These are phyloP conservation scores for Arizona elegans DNA, from an alignment of 2,113 vertebrate species.

Conservation along the genomic window DNA sequence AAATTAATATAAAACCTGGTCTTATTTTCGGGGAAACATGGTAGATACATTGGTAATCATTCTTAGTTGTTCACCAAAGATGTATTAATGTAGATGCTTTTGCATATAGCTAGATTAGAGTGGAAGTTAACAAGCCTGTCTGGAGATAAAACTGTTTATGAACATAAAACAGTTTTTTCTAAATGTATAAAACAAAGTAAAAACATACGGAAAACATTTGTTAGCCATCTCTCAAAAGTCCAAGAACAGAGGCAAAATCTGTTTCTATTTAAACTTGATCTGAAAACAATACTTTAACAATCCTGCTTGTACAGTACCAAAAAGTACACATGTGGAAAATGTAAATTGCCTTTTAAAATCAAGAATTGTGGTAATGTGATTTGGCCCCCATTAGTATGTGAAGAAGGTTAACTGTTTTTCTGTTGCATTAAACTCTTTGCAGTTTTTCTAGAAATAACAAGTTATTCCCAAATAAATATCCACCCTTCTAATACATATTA, in stretches of 20 bases:
- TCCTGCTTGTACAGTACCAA: slow-evolving; percentile 53
- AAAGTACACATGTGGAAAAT: slow-evolving; percentile 63
- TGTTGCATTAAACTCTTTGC: slow-evolving; percentile 59
- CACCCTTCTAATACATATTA: slow-evolving; percentile 61
- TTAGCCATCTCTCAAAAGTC: slow-evolving; percentile 58
- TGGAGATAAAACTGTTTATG: slow-evolving; percentile 16
- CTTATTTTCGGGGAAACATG: too few species aligned
- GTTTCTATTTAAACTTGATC: slow-evolving; percentile 67
- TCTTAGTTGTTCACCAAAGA: background rate
- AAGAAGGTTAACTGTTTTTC: slow-evolving; percentile 60
- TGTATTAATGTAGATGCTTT: background rate
- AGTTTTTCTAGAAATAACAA: slow-evolving; percentile 62
- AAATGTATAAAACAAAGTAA: slow-evolving; percentile 49
- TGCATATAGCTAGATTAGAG: slow-evolving; percentile 13
- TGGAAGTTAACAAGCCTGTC: slow-evolving; percentile 23
- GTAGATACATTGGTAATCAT: background rate
- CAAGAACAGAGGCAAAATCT: slow-evolving; percentile 62
- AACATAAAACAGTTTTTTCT: slow-evolving; percentile 36
- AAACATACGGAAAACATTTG: slow-evolving; percentile 61
- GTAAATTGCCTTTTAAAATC: slow-evolving; percentile 59
- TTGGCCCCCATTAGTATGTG: slow-evolving; percentile 56
- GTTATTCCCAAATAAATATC: slow-evolving; percentile 56
- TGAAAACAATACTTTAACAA: slow-evolving; percentile 58
- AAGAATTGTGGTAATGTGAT: slow-evolving; percentile 59
- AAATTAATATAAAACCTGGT: too few species aligned